These are phyloP conservation scores for Clivina fossor DNA, from an alignment of 2,888 invertebrate genomes.

Conservation along the genomic window DNA sequence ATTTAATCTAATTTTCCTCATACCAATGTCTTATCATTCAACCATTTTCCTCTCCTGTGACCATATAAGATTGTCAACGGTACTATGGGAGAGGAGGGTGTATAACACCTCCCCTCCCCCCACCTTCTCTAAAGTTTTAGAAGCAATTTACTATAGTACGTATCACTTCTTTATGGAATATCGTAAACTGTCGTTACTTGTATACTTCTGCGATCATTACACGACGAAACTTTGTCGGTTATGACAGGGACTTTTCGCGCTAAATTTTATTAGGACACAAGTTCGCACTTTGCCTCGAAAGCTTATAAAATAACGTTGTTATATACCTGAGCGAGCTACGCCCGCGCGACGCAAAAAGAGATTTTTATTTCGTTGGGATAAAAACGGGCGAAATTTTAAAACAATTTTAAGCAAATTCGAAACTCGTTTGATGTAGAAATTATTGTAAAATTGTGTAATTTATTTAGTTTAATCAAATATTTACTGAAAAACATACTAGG, in stretches of 20 bases:
- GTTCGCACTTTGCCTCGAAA: slow-evolving; percentile 17
- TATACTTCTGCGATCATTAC: slow-evolving; percentile 20
- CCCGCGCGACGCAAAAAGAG: no score
- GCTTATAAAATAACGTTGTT: slow-evolving; percentile 14
- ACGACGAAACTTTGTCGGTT: slow-evolving; percentile 19
- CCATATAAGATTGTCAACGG: not conserved
- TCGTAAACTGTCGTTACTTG: slow-evolving; percentile 22
- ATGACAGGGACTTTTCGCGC: slow-evolving; percentile 9
- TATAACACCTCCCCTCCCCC: not conserved
- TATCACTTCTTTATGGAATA: slow-evolving; percentile 21
- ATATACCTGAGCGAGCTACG: no score
- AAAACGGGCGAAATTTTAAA: no score
- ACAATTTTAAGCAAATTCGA: no score
- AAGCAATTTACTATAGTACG: slow-evolving; percentile 24
- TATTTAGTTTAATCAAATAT: no score
- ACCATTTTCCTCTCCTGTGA: not conserved
- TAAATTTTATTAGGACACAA: slow-evolving; percentile 22
- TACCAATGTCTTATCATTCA: not conserved
- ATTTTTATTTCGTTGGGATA: no score
- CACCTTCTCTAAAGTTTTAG: slow-evolving; percentile 20
- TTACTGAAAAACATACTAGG: no score
- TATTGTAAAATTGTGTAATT: no score
- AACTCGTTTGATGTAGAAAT: no score
- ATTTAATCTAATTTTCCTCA: slow-evolving; percentile 16
- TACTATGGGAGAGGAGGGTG: not conserved